These are phyloP conservation scores for Ptilodon capucinus DNA, from an alignment of 2,888 invertebrate species.

Conservation along the genomic window DNA sequence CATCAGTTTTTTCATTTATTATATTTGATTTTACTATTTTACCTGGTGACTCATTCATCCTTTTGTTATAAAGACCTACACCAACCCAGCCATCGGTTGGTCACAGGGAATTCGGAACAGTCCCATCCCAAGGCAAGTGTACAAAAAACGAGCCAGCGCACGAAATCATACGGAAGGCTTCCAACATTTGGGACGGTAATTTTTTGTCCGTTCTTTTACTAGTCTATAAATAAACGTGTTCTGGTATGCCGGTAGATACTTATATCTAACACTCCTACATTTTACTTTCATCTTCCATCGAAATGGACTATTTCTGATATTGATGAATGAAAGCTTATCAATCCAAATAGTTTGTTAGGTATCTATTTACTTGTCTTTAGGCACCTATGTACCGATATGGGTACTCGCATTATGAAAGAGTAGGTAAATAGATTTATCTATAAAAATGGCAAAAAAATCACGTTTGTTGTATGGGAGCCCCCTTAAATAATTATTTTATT, in stretches of 20 bases:
- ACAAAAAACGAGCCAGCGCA: constrained; percentile 58
- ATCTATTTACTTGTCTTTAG: too few species aligned
- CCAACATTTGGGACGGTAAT: constrained; percentile 62
- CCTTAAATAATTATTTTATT: too few species aligned
- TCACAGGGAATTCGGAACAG: constrained; percentile 32
- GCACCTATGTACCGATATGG: too few species aligned
- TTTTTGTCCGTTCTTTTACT: constrained; percentile 66
- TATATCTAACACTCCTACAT: constrained; percentile 19
- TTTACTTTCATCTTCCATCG: constrained; percentile 48
- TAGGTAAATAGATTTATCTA: too few species aligned
- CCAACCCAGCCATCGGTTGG: constrained; percentile 55
- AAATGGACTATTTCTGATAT: too few species aligned
- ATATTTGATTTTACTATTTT: too few species aligned
- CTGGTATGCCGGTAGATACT: constrained; percentile 44
- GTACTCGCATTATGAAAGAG: too few species aligned
- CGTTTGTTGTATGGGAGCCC: too few species aligned
- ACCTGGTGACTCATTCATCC: constrained; percentile 5
- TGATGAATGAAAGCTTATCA: constrained; percentile 2
- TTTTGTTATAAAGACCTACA: constrained; percentile 63
- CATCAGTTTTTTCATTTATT: too few species aligned
- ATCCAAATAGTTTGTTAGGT: too few species aligned
- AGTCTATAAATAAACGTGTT: constrained; percentile 66
- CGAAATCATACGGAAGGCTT: constrained; percentile 59
- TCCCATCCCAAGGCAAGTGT: constrained; percentile 40
- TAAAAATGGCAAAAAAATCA: too few species aligned